Conservation (phyloP, 2,113 vertebrate genomes). For the Pantherophis guttatus region DNA sequence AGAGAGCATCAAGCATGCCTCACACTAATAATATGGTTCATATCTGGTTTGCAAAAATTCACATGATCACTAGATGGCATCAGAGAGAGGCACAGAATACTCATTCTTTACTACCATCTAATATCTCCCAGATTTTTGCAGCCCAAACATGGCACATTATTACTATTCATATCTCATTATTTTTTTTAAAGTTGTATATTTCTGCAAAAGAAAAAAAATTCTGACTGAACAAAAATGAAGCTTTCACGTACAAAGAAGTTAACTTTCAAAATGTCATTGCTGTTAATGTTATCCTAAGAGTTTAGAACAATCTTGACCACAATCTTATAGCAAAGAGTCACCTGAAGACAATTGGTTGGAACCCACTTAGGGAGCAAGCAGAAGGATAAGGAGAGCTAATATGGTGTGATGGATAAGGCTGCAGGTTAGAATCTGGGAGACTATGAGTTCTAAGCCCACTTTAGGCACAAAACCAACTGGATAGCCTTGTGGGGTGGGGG, state of each 20-base stretch:
- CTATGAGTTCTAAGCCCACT: too few relatives aligned
- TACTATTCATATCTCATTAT: not conserved
- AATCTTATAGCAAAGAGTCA: not conserved
- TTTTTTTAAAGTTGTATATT: not conserved
- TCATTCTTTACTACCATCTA: not conserved
- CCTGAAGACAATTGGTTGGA: not conserved
- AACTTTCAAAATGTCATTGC: not conserved
- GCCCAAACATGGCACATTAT: not conserved
- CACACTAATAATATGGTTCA: not conserved
- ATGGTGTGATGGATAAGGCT: not conserved
- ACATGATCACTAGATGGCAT: not conserved
- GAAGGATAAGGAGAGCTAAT: not conserved
- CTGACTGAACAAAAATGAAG: not conserved
- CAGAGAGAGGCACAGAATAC: not conserved
- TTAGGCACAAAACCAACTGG: not conserved
- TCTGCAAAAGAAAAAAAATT: not conserved
- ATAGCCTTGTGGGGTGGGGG: not conserved
- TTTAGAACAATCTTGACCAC: not conserved
- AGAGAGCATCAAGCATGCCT: not conserved
- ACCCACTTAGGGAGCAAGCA: not conserved
- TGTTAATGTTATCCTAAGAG: not conserved
- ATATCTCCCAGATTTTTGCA: not conserved
- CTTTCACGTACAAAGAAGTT: not conserved
- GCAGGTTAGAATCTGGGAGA: not conserved
- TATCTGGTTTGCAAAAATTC: not conserved